A percentile compares a stretch with the other conserved stretches of the same genome.
Evolutionary conservation across 2,797 vertebrate genomes (phyloP).

Genomic region (Hypotaenidia philippensis): DNA sequence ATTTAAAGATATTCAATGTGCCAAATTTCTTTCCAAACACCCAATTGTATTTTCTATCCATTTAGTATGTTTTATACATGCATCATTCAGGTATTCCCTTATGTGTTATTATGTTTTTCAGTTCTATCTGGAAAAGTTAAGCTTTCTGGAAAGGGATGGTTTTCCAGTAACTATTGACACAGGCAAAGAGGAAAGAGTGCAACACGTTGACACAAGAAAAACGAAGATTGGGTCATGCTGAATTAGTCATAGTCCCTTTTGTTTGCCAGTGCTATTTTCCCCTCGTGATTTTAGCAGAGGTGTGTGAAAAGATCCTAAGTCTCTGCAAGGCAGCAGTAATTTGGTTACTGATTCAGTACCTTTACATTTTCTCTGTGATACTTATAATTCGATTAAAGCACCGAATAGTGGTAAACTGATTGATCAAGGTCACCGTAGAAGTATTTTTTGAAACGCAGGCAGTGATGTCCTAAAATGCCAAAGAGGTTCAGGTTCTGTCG

Average conservation of each 20-base stretch:
- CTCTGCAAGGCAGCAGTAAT: not conserved
- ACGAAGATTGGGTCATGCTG: not conserved
- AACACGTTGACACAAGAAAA: not conserved
- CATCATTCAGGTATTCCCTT: not conserved
- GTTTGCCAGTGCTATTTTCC: not conserved
- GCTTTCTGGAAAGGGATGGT: not conserved
- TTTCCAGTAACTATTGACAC: not conserved
- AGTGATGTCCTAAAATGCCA: conserved; percentile 55
- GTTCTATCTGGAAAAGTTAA: not conserved
- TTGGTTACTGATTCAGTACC: conserved; percentile 29
- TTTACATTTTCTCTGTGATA: not conserved
- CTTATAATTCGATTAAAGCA: conserved; percentile 39
- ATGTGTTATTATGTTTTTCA: not conserved
- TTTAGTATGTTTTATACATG: not conserved
- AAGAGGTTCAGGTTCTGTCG: conserved; percentile 68
- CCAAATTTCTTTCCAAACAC: not conserved
- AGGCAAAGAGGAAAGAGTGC: not conserved
- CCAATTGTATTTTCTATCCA: not conserved
- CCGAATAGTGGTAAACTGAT: conserved; percentile 35
- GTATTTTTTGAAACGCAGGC: conserved; percentile 43
- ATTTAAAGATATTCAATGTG: not conserved
- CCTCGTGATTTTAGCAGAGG: not conserved
- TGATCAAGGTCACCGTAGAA: conserved; percentile 36
- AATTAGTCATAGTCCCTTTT: not conserved
- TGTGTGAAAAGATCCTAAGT: not conserved